These are phyloP conservation scores for Thysanoteuthis rhombus DNA, from an alignment of 2,888 invertebrate genomes.

Conservation along the genomic window DNA sequence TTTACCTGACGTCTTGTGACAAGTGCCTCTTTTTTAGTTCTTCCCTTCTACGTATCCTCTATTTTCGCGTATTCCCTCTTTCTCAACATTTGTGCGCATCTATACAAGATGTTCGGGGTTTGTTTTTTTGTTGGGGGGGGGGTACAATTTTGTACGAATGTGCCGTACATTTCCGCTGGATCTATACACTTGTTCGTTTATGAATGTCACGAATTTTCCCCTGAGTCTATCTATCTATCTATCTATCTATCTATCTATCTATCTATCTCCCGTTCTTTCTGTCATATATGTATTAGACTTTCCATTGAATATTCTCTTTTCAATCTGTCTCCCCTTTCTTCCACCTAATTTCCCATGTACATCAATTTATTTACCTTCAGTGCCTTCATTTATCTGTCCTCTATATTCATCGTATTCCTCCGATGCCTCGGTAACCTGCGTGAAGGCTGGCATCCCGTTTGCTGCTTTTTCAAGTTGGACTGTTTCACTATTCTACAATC, in stretches of 20 bases:
- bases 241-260: neutral
- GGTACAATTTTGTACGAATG: neutral
- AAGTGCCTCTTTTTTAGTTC: neutral
- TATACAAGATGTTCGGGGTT: neutral
- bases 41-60: neutral
- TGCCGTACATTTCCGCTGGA: neutral
- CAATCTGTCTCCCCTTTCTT: too few species aligned
- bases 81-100: neutral
- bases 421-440: too few species aligned
- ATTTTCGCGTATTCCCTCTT: neutral
- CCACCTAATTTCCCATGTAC: too few species aligned
- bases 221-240: neutral
- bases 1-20: neutral
- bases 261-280: neutral
- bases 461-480: too few species aligned
- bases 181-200: neutral
- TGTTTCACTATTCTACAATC: too few species aligned
- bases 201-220: neutral
- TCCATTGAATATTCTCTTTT: too few species aligned
- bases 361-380: too few species aligned
- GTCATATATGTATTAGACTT: too few species aligned
- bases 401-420: too few species aligned
- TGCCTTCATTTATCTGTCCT: too few species aligned
- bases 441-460: too few species aligned
- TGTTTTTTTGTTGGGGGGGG: too few species aligned